phyloP scores from a whole-genome alignment of 2,888 invertebrate species.

The Ptychoptera contaminata region DNA sequence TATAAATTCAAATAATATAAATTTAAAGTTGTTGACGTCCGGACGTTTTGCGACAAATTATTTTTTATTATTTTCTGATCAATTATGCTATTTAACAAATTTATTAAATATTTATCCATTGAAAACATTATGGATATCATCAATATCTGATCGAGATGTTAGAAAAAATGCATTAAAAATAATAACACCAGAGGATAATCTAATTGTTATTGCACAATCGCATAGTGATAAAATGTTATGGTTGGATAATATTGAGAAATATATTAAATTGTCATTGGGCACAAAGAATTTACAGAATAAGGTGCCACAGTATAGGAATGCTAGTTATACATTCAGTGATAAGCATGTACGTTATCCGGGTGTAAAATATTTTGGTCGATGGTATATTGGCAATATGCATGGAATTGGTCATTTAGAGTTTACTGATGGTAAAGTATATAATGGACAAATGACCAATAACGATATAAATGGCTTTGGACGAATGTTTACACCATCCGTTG shows the following conservation, averaged over 20 bases:
- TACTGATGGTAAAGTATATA: conserved; percentile 62
- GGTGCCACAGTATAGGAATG: conserved; percentile 55
- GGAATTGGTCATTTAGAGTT: conserved; percentile 71
- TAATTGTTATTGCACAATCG: conserved; percentile 43
- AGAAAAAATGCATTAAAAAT: conserved; percentile 49
- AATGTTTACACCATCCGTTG: conserved; percentile 31
- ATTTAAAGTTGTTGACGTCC: conserved; percentile 50
- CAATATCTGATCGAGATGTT: conserved; percentile 47
- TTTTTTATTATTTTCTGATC: conserved; percentile 69
- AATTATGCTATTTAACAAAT: conserved; percentile 59
- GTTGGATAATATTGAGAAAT: conserved; percentile 57
- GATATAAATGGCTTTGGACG: conserved; percentile 27
- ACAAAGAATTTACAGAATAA: conserved; percentile 40
- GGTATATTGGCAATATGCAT: conserved; percentile 64
- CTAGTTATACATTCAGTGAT: conserved; percentile 50
- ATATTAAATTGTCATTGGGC: conserved; percentile 51
- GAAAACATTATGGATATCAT: conserved; percentile 65
- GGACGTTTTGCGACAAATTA: conserved; percentile 62
- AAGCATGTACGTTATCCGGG: conserved; percentile 58
- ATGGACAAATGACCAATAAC: conserved; percentile 59
- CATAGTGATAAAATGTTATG: conserved; percentile 63
- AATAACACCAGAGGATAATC: conserved; percentile 62
- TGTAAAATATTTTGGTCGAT: conserved; percentile 64
- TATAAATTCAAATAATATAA: conserved; percentile 56
- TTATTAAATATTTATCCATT: conserved; percentile 52